Evolutionary conservation across 37 sponge, comb jelly and placozoan genomes (phyloP), one percentile per base, ranked within the genome.

Genomic region (Halisarca cf. caerulea): DNA sequence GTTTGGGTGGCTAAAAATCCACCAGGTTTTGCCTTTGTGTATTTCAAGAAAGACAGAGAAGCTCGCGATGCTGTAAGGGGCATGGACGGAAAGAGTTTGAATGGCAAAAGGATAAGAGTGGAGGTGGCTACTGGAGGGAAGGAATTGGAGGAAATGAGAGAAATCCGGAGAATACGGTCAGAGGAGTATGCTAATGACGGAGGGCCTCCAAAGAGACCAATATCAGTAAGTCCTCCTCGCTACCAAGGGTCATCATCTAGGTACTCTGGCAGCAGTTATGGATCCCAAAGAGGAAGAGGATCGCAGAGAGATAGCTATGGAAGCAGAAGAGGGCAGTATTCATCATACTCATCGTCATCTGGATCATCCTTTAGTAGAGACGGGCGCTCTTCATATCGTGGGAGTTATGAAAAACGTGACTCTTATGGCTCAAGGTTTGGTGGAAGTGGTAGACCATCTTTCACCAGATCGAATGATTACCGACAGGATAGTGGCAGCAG

Each of bases 21-120:
- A 7, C 95, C 95, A 4, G 95, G 95, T 11, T 95, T 95, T 85
- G 95, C 95, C 58, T 95, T 91, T 62, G 90, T 95, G 9, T 90
- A 89, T 78, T 92, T 86, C 64, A 33, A 87, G 35, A 81, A 57
- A 6, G 75, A 85, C 70, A 77, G 89, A 38, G 95, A 95, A 33
- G 95, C 95, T 0, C 83, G 84, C 59, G 83, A 84, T 60, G 95
- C 95, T 0, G 95, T 95, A 24, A 17, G 55, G 18, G 61, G 42
- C 2, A 42, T 85, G 23, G 58, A 95, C 62, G 95, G 90, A 0
- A 74, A 43, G 41, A 45, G 37, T 24, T n/a, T 95, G 43, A 92
- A 92, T 73, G 95, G 95, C 7, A 62, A 51, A 15, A 66, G 78
- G 39, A 92, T 92, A 35, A 58, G 84, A 25, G 95, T 95, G 35